Evolutionary conservation across 2,113 vertebrate genomes (phyloP).

Genomic region (crab-eating macaque (Macaca fascicularis)): T2T-MFA8v1.1 NC_088378.1:115857501-115858000

Average conservation of each 20-base stretch:
- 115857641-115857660: slow-evolving; percentile 38
- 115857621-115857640: not conserved
- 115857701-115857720: not conserved
- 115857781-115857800: not conserved
- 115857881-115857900: slow-evolving; percentile 16
- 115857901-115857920: slow-evolving; percentile 51
- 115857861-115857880: slow-evolving; percentile 35
- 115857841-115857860: slow-evolving; percentile 53
- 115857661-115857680: not conserved
- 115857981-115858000: not conserved
- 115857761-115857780: not conserved
- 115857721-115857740: not conserved
- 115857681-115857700: not conserved
- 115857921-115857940: slow-evolving; percentile 46
- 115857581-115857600: not conserved
- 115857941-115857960: slow-evolving; percentile 50
- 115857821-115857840: slow-evolving; percentile 37
- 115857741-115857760: not conserved
- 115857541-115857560: slow-evolving; percentile 21
- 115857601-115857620: not conserved
- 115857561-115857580: slow-evolving; percentile 35
- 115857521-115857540: slow-evolving; percentile 37
- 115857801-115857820: not conserved
- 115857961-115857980: slow-evolving; percentile 46
- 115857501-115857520: slow-evolving; percentile 37